These are phyloP conservation scores for Xiphophorus maculatus DNA, from an alignment of 2,113 vertebrate genomes.

Conservation along the genomic window DNA sequence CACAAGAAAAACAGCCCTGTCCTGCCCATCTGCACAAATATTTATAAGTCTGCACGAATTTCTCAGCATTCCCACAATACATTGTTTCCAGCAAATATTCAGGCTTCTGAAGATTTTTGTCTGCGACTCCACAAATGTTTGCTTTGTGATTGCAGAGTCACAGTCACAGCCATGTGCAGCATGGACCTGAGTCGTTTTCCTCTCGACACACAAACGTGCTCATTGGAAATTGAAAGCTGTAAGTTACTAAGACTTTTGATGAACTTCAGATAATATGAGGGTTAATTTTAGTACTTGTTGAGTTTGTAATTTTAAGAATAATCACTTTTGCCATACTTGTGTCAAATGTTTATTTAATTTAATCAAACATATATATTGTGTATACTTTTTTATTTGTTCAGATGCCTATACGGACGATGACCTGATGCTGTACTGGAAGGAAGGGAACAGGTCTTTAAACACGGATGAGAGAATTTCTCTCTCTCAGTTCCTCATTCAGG, in stretches of 20 bases:
- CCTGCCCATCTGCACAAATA: no score
- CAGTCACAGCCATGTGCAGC: constrained; percentile 94
- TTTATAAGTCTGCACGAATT: background rate
- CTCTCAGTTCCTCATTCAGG: constrained; percentile 94
- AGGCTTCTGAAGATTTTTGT: background rate
- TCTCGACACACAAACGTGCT: constrained; percentile 92
- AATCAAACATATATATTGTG: no score
- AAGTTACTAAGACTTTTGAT: constrained; percentile 70
- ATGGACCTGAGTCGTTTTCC: constrained; percentile 96
- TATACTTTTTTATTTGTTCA: constrained; percentile 50
- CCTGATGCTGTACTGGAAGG: constrained; percentile 96
- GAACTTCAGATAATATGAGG: no score
- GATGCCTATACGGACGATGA: constrained; percentile 97
- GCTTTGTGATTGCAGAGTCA: constrained; percentile 81
- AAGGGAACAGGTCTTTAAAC: constrained; percentile 90
- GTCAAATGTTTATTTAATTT: background rate
- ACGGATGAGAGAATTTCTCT: constrained; percentile 92
- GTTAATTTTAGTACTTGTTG: no score
- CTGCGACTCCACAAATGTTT: background rate
- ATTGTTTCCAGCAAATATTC: background rate
- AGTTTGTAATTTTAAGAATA: no score
- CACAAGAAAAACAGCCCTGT: no score
- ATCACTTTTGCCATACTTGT: background rate
- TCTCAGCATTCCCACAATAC: background rate
- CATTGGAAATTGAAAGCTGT: constrained; percentile 97